A percentile compares a stretch with the other conserved stretches of the same genome.
phyloP scores from a whole-genome alignment of 2,797 vertebrate genomes.

The Myotis findleyi region DNA sequence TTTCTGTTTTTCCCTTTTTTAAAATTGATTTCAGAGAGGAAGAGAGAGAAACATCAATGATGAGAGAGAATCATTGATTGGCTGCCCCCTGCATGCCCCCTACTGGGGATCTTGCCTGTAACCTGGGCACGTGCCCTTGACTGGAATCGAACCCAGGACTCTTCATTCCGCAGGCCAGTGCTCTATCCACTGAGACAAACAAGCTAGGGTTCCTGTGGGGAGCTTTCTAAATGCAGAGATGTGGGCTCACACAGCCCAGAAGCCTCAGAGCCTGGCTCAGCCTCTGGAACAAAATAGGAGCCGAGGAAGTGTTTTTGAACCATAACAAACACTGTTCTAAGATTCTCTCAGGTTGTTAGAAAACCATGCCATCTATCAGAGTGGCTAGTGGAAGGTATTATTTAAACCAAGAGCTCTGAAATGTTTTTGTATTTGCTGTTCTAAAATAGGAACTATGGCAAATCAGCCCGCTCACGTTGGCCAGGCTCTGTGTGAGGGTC shows the following conservation, averaged over 20 bases:
- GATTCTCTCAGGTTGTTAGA: neutral
- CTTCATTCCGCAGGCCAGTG: too few relatives aligned
- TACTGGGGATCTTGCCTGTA: too few relatives aligned
- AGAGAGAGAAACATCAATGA: too few relatives aligned
- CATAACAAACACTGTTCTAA: neutral
- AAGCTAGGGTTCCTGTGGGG: neutral
- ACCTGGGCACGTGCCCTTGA: too few relatives aligned
- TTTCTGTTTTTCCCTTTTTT: too few relatives aligned
- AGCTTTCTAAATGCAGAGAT: neutral
- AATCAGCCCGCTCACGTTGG: neutral
- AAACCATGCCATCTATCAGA: neutral
- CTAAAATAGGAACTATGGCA: neutral
- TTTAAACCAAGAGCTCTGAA: neutral
- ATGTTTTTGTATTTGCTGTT: neutral
- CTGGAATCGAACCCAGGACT: too few relatives aligned
- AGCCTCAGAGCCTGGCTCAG: neutral
- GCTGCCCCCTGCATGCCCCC: too few relatives aligned
- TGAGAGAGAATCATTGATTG: too few relatives aligned
- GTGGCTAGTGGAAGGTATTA: neutral
- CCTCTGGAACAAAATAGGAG: neutral
- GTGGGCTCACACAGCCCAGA: accelerated
- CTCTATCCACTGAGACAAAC: too few relatives aligned
- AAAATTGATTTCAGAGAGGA: too few relatives aligned
- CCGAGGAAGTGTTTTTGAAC: neutral
- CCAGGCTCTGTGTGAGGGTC: neutral